Percentiles rank a stretch among this genome's conserved stretches.
Conservation (phyloP, 2,888 invertebrate genomes). For the Ferrisia virgata region DNA sequence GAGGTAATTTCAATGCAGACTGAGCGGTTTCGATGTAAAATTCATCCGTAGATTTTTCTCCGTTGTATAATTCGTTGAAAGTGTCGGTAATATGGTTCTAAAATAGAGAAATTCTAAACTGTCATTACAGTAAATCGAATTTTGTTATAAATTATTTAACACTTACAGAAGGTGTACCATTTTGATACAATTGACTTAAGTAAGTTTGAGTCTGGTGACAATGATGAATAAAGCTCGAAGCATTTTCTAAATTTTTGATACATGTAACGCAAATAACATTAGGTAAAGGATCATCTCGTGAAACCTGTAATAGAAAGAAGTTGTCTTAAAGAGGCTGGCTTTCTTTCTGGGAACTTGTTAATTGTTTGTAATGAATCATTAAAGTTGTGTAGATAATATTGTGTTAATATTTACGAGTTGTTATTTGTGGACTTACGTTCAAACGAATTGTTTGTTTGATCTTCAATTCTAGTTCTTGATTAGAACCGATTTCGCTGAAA, state of each 20-base stretch:
- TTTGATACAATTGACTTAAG: neutral
- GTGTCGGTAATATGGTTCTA: neutral
- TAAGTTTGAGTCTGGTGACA: constrained; percentile 17
- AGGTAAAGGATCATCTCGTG: constrained; percentile 6
- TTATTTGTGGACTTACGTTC: constrained; percentile 27
- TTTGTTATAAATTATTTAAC: neutral
- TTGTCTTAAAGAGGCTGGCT: too few species aligned
- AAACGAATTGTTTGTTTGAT: neutral
- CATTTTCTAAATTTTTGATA: neutral
- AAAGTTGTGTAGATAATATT: too few species aligned
- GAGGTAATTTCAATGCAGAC: too few species aligned
- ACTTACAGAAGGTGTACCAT: neutral
- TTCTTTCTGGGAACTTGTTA: too few species aligned
- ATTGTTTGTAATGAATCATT: neutral
- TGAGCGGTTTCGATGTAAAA: too few species aligned
- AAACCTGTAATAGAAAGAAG: neutral
- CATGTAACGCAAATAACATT: neutral
- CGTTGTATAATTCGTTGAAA: neutral
- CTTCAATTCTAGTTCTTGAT: neutral
- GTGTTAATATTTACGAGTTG: too few species aligned
- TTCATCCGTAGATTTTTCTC: neutral
- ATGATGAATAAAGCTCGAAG: neutral
- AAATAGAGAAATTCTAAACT: neutral
- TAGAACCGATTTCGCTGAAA: neutral
- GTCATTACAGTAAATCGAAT: neutral